Percentiles rank a stretch among this genome's conserved stretches.
These are phyloP conservation scores for Odocoileus hemionus DNA, from an alignment of 2,113 vertebrate genomes.

Conservation along the genomic window DNA sequence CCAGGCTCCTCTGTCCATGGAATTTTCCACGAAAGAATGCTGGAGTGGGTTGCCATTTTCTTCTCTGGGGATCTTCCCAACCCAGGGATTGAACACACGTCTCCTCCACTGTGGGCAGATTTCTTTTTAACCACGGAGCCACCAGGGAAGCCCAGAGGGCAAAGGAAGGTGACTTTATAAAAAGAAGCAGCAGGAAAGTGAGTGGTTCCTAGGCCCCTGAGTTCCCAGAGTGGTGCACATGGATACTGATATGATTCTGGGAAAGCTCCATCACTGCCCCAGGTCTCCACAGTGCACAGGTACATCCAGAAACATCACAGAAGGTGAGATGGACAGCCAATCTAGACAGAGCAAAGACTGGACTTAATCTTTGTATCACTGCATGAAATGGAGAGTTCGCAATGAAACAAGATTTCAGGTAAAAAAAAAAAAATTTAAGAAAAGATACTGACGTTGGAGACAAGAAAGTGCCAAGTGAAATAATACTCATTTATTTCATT, in stretches of 20 bases:
- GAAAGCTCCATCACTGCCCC: neutral
- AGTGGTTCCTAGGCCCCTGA: neutral
- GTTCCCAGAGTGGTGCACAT: too few species aligned
- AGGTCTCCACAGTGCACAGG: neutral
- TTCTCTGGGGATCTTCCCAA: neutral
- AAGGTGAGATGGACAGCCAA: neutral
- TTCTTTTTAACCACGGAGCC: neutral
- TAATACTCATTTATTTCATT: neutral
- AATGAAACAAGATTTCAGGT: neutral
- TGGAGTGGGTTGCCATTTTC: neutral
- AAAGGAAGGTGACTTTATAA: neutral
- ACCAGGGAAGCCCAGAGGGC: neutral
- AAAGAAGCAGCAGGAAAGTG: neutral
- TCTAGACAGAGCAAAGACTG: neutral
- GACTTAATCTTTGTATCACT: neutral
- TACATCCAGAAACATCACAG: neutral
- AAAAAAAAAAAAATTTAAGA: neutral
- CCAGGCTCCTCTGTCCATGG: neutral
- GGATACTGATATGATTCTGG: too few species aligned
- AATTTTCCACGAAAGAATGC: neutral
- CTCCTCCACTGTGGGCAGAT: neutral
- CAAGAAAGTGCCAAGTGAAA: neutral
- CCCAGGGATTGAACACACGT: neutral
- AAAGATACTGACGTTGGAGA: neutral
- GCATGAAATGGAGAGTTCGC: neutral